A percentile compares a stretch with the other conserved stretches of the same genome.
Evolutionary conservation across 2,888 invertebrate genomes (phyloP).

Genomic region (Athetis lepigone): DNA sequence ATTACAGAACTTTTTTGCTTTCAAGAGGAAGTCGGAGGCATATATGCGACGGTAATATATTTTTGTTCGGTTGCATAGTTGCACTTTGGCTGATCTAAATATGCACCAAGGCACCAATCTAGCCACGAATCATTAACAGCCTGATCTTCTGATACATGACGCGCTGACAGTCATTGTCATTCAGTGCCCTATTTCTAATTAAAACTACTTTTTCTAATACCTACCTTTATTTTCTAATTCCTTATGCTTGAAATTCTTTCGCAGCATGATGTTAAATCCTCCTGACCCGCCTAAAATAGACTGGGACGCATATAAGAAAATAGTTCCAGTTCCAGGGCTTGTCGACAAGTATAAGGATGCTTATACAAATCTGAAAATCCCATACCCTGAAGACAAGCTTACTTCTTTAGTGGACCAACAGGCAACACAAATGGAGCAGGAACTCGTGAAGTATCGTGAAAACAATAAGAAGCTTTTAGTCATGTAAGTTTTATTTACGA

Average conservation of each 20-base stretch:
- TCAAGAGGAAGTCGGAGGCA: constrained; percentile 80
- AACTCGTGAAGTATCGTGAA: constrained; percentile 74
- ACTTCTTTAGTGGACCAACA: constrained; percentile 78
- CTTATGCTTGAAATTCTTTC: constrained; percentile 9
- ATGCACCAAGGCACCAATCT: too few species aligned
- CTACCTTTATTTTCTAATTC: too few species aligned
- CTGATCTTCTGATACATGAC: too few species aligned
- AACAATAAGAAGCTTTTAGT: constrained; percentile 73
- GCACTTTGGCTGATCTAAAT: too few species aligned
- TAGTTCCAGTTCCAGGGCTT: constrained; percentile 74
- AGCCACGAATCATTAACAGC: too few species aligned
- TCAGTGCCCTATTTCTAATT: too few species aligned
- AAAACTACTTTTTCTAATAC: too few species aligned
- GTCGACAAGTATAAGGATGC: constrained; percentile 78
- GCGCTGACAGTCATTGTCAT: too few species aligned
- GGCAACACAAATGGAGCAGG: constrained; percentile 74
- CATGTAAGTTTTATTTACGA: constrained; percentile 1
- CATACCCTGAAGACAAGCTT: constrained; percentile 78
- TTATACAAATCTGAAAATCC: constrained; percentile 75
- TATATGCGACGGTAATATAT: constrained; percentile 77
- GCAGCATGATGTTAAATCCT: constrained; percentile 77
- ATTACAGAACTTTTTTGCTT: constrained; percentile 74
- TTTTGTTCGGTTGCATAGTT: neutral
- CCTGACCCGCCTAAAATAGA: constrained; percentile 80
- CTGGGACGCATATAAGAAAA: constrained; percentile 80